phyloP scores from a whole-genome alignment of 1,140 invertebrate genomes.

The Orchestia grillus region DNA sequence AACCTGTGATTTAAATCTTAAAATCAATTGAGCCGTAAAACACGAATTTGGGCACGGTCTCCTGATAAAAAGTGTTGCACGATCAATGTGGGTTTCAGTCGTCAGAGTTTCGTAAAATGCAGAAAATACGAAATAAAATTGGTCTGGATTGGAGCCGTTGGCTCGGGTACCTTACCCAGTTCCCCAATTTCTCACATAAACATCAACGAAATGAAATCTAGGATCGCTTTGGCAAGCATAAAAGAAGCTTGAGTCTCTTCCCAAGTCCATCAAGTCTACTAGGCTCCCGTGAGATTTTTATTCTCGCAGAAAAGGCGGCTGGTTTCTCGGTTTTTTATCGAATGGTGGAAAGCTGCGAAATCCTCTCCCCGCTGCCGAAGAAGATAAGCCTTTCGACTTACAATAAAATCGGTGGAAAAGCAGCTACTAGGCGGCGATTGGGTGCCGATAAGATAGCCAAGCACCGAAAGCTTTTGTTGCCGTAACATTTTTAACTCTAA shows the following conservation, averaged over 20 bases:
- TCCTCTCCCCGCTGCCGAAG: neutral
- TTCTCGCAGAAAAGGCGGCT: neutral
- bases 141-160: no score
- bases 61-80: no score
- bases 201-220: neutral
- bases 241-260: neutral
- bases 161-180: neutral
- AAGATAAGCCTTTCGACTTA: constrained; percentile 35
- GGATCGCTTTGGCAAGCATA: neutral
- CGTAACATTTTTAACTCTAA: no score
- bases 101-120: no score
- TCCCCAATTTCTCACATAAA: neutral
- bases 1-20: no score
- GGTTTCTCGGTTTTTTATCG: neutral
- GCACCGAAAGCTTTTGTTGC: no score
- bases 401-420: neutral
- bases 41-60: no score
- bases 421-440: neutral
- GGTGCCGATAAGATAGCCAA: neutral
- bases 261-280: neutral
- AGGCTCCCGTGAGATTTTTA: constrained; percentile 4
- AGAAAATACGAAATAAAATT: no score
- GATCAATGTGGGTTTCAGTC: no score
- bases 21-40: no score
- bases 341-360: neutral